These are phyloP conservation scores for Salvelinus namaycush DNA, from an alignment of 2,113 vertebrate genomes.

Conservation along the genomic window DNA sequence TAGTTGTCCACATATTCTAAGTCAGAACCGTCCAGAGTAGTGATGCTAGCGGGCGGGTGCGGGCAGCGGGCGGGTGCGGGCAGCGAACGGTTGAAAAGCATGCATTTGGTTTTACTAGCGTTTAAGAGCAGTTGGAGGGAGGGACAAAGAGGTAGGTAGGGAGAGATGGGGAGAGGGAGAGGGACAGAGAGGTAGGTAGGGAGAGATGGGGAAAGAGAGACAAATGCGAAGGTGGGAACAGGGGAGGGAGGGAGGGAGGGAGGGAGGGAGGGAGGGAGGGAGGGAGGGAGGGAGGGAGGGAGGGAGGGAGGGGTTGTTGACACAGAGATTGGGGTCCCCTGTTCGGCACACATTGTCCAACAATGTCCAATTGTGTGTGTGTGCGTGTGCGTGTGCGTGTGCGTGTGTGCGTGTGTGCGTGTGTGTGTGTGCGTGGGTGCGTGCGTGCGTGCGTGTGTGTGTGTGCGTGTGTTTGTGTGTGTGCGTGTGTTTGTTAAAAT, in stretches of 20 bases:
- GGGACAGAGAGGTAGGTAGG: no score
- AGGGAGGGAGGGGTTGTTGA: background rate
- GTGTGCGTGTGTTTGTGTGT: background rate
- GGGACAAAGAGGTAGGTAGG: no score
- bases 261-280: background rate
- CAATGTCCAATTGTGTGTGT: no score
- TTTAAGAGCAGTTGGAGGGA: no score
- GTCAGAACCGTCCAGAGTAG: no score
- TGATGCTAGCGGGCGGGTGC: no score
- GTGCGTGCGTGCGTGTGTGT: background rate
- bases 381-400: background rate
- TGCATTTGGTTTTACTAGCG: no score
- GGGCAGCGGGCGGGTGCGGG: no score
- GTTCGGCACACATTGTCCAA: background rate
- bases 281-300: background rate
- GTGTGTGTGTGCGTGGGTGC: background rate
- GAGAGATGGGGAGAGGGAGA: no score
- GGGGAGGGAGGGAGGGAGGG: background rate
- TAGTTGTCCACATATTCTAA: no score
- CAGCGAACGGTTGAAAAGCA: no score
- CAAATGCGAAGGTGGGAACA: background rate
- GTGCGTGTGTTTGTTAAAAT: background rate
- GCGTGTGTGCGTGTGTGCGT: background rate
- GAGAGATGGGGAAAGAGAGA: no score
- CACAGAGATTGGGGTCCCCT: slow-evolving; percentile 32